phyloP scores from a whole-genome alignment of 2,797 vertebrate genomes.

The Myripristis jacobus region DNA sequence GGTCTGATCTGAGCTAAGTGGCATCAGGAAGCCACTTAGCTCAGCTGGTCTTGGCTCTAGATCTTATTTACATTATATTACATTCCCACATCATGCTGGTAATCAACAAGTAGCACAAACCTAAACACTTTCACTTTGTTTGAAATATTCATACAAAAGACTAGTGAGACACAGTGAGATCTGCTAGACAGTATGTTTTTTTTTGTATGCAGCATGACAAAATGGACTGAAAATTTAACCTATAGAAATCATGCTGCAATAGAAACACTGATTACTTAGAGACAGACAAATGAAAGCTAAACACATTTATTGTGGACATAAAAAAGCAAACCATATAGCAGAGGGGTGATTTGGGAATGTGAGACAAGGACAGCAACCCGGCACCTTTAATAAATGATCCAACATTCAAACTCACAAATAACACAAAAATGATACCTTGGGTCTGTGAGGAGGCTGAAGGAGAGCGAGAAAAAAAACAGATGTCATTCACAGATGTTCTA shows the following conservation, averaged over 20 bases:
- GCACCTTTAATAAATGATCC: slow-evolving; percentile 43
- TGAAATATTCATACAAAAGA: neutral
- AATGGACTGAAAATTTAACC: neutral
- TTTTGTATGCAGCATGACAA: neutral
- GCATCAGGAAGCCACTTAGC: neutral
- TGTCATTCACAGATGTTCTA: slow-evolving; percentile 36
- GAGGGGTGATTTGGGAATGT: neutral
- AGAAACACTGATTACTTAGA: neutral
- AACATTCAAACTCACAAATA: slow-evolving; percentile 13
- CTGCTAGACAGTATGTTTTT: no score
- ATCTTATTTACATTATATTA: no score
- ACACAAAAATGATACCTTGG: slow-evolving; percentile 69
- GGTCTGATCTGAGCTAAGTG: no score
- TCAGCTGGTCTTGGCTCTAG: neutral
- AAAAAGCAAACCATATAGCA: slow-evolving; percentile 1
- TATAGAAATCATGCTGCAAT: neutral
- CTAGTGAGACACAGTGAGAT: neutral
- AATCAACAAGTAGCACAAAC: neutral
- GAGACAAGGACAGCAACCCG: slow-evolving; percentile 15
- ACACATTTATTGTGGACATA: neutral
- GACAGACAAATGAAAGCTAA: neutral
- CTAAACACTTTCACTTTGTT: neutral
- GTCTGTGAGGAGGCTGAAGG: slow-evolving; percentile 62
- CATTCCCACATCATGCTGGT: no score
- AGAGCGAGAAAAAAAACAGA: slow-evolving; percentile 51